Base-by-base conservation (phyloP, 2,797 vertebrate genomes). In the Syndactyla subalaris region DNA sequence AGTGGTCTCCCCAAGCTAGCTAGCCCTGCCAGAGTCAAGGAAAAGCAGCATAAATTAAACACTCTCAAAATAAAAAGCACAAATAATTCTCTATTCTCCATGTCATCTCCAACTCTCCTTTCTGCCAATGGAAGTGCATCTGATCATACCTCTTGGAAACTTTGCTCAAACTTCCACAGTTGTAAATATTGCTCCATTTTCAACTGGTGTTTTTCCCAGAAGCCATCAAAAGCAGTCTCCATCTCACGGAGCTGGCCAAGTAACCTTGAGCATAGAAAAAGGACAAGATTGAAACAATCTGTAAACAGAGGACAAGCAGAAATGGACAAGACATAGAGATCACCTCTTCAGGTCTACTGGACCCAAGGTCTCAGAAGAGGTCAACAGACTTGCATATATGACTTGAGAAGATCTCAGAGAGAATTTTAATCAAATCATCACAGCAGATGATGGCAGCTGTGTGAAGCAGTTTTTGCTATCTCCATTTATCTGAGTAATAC, bases 151-250 rank as follows among this genome's bases (percentile, higher is more conserved):
- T 99, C 98, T 94, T 99, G 98, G 95, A 99, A 99, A 97, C 98
- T 98, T 89, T 99, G 98, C 95, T 99, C 99, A 93, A 99, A 99
- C 97, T 98, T 98, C 96, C 99, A 98, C 32, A 99, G 91, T 62
- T 99, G 99, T 81, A 99, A 97, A 96, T 99, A 99, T 83, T 99
- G 99, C 72, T 99, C 98, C 96, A 99, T 98, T 98, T 99, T 99
- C 58, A 99, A 97, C 91, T 99, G 99, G 84, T 99, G 99, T 89
- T 99, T 99, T 95, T 99, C 99, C 97, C 99, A 99, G 98, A 99
- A 99, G 92, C 99, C 99, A 63, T 99, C 99, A 89, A 99, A 99
- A 82, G 99, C 99, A 6, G 96, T 98, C 97, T 99, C 99, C 99
- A 99, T 99, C 94, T 99, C 99, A 86, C 94, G 98, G 86, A 99